phyloP scores from a whole-genome alignment of 2,888 invertebrate species.

The Ashinkailepas kermadecensis region DNA sequence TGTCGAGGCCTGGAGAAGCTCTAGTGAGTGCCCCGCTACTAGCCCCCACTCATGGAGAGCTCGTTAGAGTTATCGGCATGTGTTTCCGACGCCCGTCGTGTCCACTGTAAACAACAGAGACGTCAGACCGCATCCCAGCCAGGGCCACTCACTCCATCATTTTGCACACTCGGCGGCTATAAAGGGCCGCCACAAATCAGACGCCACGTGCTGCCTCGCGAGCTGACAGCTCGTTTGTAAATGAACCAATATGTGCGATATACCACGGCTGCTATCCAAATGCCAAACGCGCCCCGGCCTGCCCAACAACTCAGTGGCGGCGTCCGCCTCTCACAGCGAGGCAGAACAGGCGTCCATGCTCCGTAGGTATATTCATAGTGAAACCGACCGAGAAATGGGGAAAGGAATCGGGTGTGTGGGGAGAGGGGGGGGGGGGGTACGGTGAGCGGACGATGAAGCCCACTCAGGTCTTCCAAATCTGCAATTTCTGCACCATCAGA shows the following conservation, averaged over 20 bases:
- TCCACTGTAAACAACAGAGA: too few species aligned
- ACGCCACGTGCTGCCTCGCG: neutral
- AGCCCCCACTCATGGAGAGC: neutral
- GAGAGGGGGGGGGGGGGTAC: too few species aligned
- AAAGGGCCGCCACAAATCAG: neutral
- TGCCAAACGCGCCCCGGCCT: neutral
- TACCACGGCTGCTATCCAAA: neutral
- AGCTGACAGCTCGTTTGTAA: neutral
- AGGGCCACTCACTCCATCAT: neutral
- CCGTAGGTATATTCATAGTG: too few species aligned
- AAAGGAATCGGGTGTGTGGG: too few species aligned
- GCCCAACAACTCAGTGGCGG: neutral
- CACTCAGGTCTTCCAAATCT: too few species aligned
- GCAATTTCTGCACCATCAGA: too few species aligned
- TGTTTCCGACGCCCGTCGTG: too few species aligned
- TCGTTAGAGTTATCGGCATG: neutral
- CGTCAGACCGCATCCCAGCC: neutral
- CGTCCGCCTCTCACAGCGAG: too few species aligned
- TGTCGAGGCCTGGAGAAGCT: neutral
- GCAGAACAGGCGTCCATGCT: too few species aligned
- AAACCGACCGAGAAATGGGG: too few species aligned
- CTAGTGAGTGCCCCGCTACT: neutral
- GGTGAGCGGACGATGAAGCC: too few species aligned
- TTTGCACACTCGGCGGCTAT: neutral
- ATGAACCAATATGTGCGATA: neutral